phyloP scores from a whole-genome alignment of 1,140 invertebrate genomes.

The Euura lappo region DNA sequence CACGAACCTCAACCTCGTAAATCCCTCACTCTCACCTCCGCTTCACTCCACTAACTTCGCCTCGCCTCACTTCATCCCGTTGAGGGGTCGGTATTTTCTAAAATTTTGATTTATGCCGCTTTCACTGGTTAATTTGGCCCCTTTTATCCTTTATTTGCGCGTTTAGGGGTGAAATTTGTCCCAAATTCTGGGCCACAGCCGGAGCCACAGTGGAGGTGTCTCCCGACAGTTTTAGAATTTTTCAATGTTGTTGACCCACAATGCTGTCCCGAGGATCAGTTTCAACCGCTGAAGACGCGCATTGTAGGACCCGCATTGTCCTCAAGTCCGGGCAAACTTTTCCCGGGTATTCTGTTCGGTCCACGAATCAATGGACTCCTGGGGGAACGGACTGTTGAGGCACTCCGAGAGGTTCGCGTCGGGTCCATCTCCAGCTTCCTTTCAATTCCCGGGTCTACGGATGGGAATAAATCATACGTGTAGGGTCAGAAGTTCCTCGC shows the following conservation, averaged over 20 bases:
- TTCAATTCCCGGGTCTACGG: background rate
- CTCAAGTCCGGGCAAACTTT: background rate
- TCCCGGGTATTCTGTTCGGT: background rate
- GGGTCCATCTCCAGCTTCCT: conserved; percentile 6
- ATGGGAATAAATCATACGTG: conserved; percentile 3
- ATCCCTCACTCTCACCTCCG: conserved; percentile 46
- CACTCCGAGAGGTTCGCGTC: background rate
- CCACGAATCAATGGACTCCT: conserved; percentile 2
- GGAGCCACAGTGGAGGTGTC: background rate
- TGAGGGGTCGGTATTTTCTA: conserved; percentile 47
- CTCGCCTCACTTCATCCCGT: conserved; percentile 13
- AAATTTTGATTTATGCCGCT: conserved; percentile 58
- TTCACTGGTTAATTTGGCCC: conserved; percentile 53
- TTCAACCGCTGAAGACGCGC: background rate
- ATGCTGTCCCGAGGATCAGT: conserved; percentile 6
- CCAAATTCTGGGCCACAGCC: conserved; percentile 14
- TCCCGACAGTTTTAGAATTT: background rate
- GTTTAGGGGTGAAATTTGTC: conserved; percentile 54
- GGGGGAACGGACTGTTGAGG: background rate
- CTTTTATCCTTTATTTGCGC: conserved; percentile 55
- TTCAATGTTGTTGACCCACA: background rate
- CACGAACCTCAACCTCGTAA: conserved; percentile 45
- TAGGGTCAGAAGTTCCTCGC: background rate
- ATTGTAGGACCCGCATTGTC: background rate
- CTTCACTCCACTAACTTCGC: conserved; percentile 14